phyloP scores from a whole-genome alignment of 2,888 invertebrate species.

The Cryptocheilus praepositus region DNA sequence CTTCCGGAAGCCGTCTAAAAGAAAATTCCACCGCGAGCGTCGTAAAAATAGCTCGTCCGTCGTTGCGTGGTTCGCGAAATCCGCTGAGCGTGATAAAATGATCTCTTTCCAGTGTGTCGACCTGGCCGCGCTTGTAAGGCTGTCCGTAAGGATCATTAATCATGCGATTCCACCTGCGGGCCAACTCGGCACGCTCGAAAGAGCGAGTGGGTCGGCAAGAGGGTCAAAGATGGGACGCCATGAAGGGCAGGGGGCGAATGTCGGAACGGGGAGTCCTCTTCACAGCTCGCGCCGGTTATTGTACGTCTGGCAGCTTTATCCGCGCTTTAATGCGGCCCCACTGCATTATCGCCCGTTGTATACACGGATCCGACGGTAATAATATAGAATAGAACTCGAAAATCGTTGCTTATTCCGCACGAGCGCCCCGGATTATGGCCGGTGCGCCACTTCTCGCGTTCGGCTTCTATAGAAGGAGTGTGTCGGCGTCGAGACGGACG shows the following conservation, averaged over 20 bases:
- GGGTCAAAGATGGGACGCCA: conserved; percentile 16
- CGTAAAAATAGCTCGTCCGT: conserved; percentile 19
- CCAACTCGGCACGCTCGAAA: conserved; percentile 20
- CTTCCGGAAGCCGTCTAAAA: no score
- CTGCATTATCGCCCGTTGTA: conserved; percentile 44
- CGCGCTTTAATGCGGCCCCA: conserved; percentile 47
- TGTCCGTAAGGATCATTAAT: conserved; percentile 54
- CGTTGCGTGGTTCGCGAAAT: conserved; percentile 36
- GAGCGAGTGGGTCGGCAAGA: not conserved
- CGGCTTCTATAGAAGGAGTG: not conserved
- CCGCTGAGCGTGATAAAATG: conserved; percentile 50
- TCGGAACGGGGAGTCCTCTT: conserved; percentile 22
- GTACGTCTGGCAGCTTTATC: conserved; percentile 56
- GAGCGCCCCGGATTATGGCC: conserved; percentile 56
- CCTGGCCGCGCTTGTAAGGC: conserved; percentile 21
- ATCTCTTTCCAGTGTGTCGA: conserved; percentile 43
- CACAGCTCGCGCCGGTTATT: conserved; percentile 42
- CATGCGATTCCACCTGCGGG: conserved; percentile 56
- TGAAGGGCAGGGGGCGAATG: not conserved
- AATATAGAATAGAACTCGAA: conserved; percentile 57
- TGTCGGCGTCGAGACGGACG: no score
- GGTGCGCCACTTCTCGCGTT: not conserved
- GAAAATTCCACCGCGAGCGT: not conserved
- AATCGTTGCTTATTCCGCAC: conserved; percentile 62
- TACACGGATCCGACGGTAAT: conserved; percentile 45